Evolutionary conservation across 1,140 invertebrate genomes (phyloP).

Genomic region (Helicoverpa armigera): DNA sequence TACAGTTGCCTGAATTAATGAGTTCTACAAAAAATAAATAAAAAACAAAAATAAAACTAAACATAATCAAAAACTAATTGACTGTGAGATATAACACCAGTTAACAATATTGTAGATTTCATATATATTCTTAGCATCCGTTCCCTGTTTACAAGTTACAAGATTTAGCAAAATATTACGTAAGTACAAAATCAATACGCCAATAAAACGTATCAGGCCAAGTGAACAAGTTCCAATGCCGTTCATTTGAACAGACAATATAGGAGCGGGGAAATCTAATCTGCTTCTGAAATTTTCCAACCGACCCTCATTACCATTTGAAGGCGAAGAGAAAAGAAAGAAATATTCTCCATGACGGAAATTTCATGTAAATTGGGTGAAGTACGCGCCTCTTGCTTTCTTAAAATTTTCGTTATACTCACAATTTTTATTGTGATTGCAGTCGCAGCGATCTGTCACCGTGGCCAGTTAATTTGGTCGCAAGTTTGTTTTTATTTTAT

Average conservation of each 20-base stretch:
- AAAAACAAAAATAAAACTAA: too few relatives aligned
- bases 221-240: conserved; percentile 53
- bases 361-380: conserved; percentile 80
- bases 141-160: background rate
- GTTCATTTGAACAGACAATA: conserved; percentile 66
- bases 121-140: too few relatives aligned
- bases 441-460: conserved; percentile 52
- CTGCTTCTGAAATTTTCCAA: conserved; percentile 75
- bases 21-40: too few relatives aligned
- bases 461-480: conserved; percentile 56
- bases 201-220: conserved; percentile 35
- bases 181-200: conserved; percentile 39
- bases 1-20: background rate
- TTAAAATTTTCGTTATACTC: conserved; percentile 63
- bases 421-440: conserved; percentile 60
- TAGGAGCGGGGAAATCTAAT: conserved; percentile 69
- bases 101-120: too few relatives aligned
- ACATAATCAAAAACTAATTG: too few relatives aligned
- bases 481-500: conserved; percentile 17
- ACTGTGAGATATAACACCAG: too few relatives aligned
- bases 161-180: conserved; percentile 15
- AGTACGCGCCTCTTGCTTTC: conserved; percentile 67
- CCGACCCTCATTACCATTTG: conserved; percentile 78
- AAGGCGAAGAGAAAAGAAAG: conserved; percentile 66
- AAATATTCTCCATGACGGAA: conserved; percentile 75